Percentiles rank a stretch among this genome's conserved stretches.
Conservation (phyloP, 64 coral and sea anemone species). For the Dendrophyllia cribrosa region DNA sequence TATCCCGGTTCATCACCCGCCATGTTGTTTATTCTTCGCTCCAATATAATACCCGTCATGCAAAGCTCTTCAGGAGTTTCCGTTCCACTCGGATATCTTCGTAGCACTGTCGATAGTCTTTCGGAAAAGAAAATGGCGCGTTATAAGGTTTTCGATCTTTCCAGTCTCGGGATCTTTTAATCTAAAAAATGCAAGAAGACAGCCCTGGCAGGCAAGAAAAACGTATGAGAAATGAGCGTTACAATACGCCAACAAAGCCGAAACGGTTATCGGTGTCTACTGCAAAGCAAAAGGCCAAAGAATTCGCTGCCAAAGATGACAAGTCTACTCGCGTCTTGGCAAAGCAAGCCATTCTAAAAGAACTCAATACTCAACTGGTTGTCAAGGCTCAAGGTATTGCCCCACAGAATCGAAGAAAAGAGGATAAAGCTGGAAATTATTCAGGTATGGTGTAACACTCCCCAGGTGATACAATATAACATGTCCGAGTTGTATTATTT, state of each 20-base stretch:
- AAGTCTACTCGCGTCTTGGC: constrained; percentile 67
- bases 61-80: background rate
- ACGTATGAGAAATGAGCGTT: constrained; percentile 46
- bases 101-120: background rate
- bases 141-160: too few relatives aligned
- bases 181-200: constrained; percentile 57
- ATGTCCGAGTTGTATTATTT: background rate
- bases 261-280: constrained; percentile 49
- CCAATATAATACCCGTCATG: background rate
- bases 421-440: background rate
- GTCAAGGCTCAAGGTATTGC: constrained; percentile 47
- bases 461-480: background rate
- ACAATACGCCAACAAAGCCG: constrained; percentile 38
- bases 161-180: background rate
- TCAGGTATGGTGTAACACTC: background rate
- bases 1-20: background rate
- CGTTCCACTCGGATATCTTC: background rate
- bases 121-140: constrained; percentile 16
- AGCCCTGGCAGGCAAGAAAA: constrained; percentile 22
- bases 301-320: constrained; percentile 69
- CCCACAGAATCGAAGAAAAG: constrained; percentile 5
- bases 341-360: constrained; percentile 64
- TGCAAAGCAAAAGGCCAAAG: constrained; percentile 55
- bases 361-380: constrained; percentile 46
- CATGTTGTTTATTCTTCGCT: constrained; percentile 8